Percentiles rank a stretch among this genome's conserved stretches.
phyloP scores from a whole-genome alignment of 1,140 invertebrate genomes.

The Procambarus virginalis region DNA sequence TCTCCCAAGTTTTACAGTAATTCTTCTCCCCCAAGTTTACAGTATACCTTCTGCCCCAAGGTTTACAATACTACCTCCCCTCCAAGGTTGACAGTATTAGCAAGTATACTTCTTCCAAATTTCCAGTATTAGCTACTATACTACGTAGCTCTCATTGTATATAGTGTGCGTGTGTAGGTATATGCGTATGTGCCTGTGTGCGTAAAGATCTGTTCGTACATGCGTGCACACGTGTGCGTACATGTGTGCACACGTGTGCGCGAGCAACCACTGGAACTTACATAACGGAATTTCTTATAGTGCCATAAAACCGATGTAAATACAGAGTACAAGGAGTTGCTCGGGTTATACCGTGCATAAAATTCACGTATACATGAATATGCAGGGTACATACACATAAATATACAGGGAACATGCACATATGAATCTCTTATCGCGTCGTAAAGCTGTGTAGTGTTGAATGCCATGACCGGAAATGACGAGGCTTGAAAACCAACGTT shows the following conservation, averaged over 20 bases:
- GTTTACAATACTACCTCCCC: too few species aligned
- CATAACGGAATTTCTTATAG: neutral
- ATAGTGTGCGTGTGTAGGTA: constrained; percentile 1
- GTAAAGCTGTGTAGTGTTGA: neutral
- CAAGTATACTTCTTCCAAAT: too few species aligned
- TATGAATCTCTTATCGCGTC: neutral
- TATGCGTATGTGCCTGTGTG: neutral
- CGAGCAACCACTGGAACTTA: neutral
- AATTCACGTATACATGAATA: neutral
- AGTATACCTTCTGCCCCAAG: too few species aligned
- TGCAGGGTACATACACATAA: neutral
- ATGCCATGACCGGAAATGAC: neutral
- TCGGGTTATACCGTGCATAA: neutral
- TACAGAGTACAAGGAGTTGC: neutral
- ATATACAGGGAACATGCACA: neutral
- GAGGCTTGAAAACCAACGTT: neutral
- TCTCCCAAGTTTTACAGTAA: too few species aligned
- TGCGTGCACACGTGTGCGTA: too few species aligned
- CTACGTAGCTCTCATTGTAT: too few species aligned
- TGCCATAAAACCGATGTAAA: neutral
- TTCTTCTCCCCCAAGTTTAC: too few species aligned
- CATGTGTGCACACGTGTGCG: neutral
- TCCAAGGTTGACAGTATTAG: too few species aligned
- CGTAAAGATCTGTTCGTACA: neutral
- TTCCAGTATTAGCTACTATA: too few species aligned